These are phyloP conservation scores for Reinhardtius hippoglossoides DNA, from an alignment of 2,113 vertebrate genomes.

Conservation along the genomic window DNA sequence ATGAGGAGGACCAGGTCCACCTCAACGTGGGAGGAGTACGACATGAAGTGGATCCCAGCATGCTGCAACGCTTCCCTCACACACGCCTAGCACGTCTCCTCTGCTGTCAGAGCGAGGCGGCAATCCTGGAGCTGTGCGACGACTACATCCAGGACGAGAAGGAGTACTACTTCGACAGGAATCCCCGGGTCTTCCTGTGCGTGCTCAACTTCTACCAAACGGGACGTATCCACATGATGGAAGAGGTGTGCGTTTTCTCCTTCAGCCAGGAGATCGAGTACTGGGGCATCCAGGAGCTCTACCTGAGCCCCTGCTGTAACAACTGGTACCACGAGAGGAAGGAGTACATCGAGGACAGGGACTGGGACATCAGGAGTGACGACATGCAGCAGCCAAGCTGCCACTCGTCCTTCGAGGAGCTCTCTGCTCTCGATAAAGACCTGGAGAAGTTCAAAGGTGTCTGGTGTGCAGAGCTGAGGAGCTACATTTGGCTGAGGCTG, in stretches of 20 bases:
- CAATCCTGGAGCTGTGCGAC: conserved; percentile 95
- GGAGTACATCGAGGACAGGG: conserved; percentile 86
- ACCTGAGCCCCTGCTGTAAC: conserved; percentile 93
- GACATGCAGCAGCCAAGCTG: conserved; percentile 85
- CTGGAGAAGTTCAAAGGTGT: conserved; percentile 90
- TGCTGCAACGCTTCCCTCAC: conserved; percentile 91
- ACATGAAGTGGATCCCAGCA: conserved; percentile 88
- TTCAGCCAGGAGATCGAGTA: conserved; percentile 99
- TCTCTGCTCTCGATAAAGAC: conserved; percentile 93
- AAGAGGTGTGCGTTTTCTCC: conserved; percentile 96
- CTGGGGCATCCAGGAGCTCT: conserved; percentile 96
- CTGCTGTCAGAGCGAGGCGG: conserved; percentile 90
- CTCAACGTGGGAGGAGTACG: conserved; percentile 96
- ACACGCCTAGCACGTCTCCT: conserved; percentile 93
- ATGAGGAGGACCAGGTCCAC: conserved; percentile 89
- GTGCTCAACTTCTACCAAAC: conserved; percentile 98
- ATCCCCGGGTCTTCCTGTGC: conserved; percentile 92
- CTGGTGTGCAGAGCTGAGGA: conserved; percentile 88
- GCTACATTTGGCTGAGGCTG: conserved; percentile 92
- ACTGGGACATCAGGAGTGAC: conserved; percentile 92
- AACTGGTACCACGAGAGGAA: conserved; percentile 93
- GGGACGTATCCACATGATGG: conserved; percentile 94
- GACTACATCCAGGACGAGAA: conserved; percentile 91
- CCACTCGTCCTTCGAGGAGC: conserved; percentile 90
- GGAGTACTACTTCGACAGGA: conserved; percentile 98